Base-by-base conservation (phyloP, 2,888 invertebrate species). In the Ptilodon capucinus region DNA sequence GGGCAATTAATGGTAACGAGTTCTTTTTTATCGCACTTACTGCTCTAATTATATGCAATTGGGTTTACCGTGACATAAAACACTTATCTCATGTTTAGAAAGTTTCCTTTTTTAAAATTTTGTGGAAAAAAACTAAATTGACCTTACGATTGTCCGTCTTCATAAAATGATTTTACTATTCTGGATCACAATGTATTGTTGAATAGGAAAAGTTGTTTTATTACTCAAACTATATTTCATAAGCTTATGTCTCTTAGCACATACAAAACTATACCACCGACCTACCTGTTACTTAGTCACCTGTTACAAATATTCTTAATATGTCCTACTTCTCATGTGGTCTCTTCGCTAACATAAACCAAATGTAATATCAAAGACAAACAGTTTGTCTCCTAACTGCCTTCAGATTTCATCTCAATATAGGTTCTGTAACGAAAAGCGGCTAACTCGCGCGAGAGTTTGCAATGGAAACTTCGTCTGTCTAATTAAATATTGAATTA, bases 21-120 rank as follows among this genome's bases (percentile, higher is more conserved):
- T 64, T 48, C n/a, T 59, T 48, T 60, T 60, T 64, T 38, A 38
- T 38, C 38, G 19, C 66, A 51, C 36, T 11, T 6, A 19, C 21
- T 41, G 5, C 35, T 41, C 54, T 43, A 48, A 52, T 52, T 47
- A 42, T 44, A 44, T 56, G 66, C 44, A 64, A 57, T 48, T 66
- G 47, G 60, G 60, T 65, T 44, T 43, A 51, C 48, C 46, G 40
- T 47, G 48, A 47, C 41, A 44, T 32, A 34, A 45, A 49, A 46
- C 18, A 40, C 44, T 49, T 50, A 3, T 49, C 35, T 28, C n/a
- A 28, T 40, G 50, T 48, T 54, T 62, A 52, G 51, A 54, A 57
- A 50, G 48, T 44, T 40, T 39, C 1, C 35, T 39, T 35, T 47
- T n/a, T 6, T 38, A n/a, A 19, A 14, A 3, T 28, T 14, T 32